Conservation (phyloP, 2,797 vertebrate genomes). For the Crocodylus rhombifer region DNA sequence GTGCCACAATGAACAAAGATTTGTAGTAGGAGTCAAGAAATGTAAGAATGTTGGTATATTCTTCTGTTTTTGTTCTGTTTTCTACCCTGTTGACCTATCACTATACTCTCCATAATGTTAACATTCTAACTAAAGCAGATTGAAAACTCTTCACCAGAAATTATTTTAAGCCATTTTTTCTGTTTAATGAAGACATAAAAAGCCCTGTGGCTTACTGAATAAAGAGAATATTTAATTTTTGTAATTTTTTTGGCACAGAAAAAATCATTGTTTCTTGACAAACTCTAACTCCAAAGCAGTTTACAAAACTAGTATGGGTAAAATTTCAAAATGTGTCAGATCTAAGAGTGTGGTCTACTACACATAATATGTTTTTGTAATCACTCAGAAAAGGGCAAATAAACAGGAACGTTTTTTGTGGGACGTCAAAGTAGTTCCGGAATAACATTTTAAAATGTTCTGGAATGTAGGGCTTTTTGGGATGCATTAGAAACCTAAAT, state of each 20-base stretch:
- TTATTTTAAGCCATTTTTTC: neutral
- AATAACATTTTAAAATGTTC: neutral
- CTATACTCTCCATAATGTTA: neutral
- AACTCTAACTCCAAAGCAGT: neutral
- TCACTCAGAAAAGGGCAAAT: neutral
- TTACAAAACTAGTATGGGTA: neutral
- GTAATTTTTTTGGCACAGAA: neutral
- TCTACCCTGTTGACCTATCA: neutral
- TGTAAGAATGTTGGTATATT: neutral
- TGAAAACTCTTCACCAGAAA: neutral
- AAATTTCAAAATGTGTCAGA: neutral
- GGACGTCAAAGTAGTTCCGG: neutral
- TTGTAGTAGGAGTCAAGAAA: neutral
- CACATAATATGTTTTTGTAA: neutral
- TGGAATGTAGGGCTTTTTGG: no score
- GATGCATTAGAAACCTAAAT: neutral
- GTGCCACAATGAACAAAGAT: no score
- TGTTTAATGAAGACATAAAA: neutral
- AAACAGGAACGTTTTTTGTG: neutral
- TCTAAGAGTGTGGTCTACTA: neutral
- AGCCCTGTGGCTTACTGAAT: neutral
- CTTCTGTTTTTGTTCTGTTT: neutral
- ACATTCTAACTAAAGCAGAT: neutral
- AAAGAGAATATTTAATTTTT: neutral
- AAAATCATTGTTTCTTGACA: neutral